phyloP scores from a whole-genome alignment of 1,140 invertebrate genomes.

The Drosophila gunungcola region DNA sequence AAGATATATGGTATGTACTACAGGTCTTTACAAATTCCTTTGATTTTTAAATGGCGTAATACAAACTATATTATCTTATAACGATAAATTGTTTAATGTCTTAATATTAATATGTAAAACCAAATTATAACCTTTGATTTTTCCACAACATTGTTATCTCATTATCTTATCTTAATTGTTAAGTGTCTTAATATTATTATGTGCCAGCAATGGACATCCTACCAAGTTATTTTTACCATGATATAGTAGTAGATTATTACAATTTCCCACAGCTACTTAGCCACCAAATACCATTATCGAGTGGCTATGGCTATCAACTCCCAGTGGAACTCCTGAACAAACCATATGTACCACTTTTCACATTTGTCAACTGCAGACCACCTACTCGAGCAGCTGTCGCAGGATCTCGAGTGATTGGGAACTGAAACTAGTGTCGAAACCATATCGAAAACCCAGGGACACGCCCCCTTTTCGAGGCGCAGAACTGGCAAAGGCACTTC shows the following conservation, averaged over 20 bases:
- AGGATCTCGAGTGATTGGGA: slow-evolving; percentile 31
- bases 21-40: too few relatives aligned
- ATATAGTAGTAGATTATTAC: slow-evolving; percentile 12
- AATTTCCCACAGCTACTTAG: slow-evolving; percentile 33
- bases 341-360: slow-evolving; percentile 41
- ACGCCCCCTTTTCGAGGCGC: slow-evolving; percentile 47
- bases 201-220: neutral
- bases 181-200: too few relatives aligned
- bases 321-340: slow-evolving; percentile 18
- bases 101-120: too few relatives aligned
- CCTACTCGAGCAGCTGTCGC: slow-evolving; percentile 59
- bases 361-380: slow-evolving; percentile 76
- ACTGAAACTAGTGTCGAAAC: slow-evolving; percentile 35
- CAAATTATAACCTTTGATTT: too few relatives aligned
- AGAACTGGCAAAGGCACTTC: slow-evolving; percentile 57
- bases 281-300: slow-evolving; percentile 13
- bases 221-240: neutral
- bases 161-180: too few relatives aligned
- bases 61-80: too few relatives aligned
- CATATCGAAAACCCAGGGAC: slow-evolving; percentile 53
- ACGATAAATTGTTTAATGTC: too few relatives aligned
- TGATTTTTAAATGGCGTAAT: too few relatives aligned
- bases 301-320: slow-evolving; percentile 20
- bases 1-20: too few relatives aligned
- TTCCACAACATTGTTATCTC: too few relatives aligned